Percentiles rank a stretch among this genome's conserved stretches.
These are phyloP conservation scores for Lepidothrix coronata DNA, from an alignment of 2,113 vertebrate genomes.

Conservation along the genomic window DNA sequence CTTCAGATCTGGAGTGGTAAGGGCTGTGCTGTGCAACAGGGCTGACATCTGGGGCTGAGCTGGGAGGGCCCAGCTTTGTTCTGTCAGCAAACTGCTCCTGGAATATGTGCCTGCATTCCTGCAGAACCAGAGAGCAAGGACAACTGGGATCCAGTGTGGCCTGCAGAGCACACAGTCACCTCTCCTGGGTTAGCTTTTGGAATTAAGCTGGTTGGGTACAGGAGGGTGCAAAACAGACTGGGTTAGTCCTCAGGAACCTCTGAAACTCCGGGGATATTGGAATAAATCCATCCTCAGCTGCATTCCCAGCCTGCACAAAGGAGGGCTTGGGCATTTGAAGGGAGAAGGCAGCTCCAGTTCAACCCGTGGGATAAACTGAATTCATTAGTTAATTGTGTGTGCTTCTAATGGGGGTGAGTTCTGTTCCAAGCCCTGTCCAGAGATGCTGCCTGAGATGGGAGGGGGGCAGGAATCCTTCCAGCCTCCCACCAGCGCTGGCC, in stretches of 20 bases:
- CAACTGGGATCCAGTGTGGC: background rate
- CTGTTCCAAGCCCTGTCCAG: background rate
- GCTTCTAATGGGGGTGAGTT: fast-evolving
- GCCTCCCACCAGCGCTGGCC: background rate
- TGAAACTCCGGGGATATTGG: background rate
- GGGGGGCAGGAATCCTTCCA: background rate
- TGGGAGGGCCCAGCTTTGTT: background rate
- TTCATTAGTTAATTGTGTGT: too few relatives aligned
- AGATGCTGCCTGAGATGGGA: background rate
- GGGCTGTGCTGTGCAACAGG: background rate
- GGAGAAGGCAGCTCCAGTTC: background rate
- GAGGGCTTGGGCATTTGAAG: background rate
- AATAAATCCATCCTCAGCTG: background rate
- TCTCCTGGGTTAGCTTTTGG: too few relatives aligned
- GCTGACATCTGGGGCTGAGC: background rate
- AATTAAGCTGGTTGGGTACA: background rate
- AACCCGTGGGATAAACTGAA: fast-evolving
- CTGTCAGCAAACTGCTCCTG: background rate
- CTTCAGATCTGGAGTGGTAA: background rate
- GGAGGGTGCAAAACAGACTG: background rate
- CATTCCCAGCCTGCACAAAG: background rate
- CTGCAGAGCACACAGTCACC: fast-evolving
- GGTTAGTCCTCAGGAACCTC: background rate
- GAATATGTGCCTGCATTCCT: background rate
- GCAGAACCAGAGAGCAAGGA: background rate